Evolutionary conservation across 1,140 invertebrate species (phyloP).

Genomic region (Bombus terrestris): DNA sequence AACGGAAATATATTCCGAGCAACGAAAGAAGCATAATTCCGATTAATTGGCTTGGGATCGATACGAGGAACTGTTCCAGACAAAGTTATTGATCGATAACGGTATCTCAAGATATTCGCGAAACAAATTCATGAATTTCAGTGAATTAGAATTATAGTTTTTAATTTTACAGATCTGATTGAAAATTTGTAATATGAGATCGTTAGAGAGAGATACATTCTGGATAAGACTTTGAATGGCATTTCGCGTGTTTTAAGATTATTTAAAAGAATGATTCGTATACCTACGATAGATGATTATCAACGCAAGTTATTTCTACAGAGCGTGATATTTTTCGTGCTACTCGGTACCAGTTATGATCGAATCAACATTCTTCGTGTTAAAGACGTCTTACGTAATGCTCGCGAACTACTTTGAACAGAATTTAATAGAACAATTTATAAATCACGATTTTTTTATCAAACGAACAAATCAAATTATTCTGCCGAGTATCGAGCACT

Average conservation of each 20-base stretch:
- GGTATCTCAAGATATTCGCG: not conserved
- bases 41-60: constrained; percentile 19
- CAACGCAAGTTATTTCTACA: not conserved
- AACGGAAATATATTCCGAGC: not conserved
- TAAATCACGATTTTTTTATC: not conserved
- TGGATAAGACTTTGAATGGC: not conserved
- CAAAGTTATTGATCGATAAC: not conserved
- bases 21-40: not conserved
- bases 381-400: not conserved
- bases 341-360: not conserved
- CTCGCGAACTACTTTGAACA: too few species aligned
- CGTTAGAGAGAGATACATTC: not conserved
- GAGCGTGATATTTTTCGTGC: not conserved
- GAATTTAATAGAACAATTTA: not conserved
- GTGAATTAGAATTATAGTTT: too few species aligned
- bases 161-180: not conserved
- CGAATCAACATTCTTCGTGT: not conserved
- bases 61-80: not conserved
- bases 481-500: not conserved
- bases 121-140: too few species aligned
- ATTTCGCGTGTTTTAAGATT: not conserved
- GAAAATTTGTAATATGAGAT: not conserved
- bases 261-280: not conserved
- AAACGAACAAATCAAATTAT: not conserved
- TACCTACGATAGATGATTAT: not conserved